Evolutionary conservation across 2,797 vertebrate species (phyloP), one percentile per base, ranked within the genome.

Genomic region (Phrynocephalus guinanensis): DNA sequence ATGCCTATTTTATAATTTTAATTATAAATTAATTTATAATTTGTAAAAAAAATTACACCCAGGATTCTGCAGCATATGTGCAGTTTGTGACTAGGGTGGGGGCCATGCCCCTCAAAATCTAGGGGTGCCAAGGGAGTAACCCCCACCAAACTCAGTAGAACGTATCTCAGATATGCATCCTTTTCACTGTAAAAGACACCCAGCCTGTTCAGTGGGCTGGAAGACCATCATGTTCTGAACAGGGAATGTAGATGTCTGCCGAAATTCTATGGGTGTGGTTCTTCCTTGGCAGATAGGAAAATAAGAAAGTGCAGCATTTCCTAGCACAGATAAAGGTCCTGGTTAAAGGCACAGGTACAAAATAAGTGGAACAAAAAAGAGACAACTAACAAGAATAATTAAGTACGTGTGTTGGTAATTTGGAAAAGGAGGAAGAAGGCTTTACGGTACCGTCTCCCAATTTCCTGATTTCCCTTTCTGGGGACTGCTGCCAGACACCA

Each of bases 401-500:
- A 75, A 84, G 68, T 20, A 1, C 7, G 77, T 24, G 8, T 52
- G 71, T 76, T 8, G 11, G 26, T 66, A 16, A 75, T 66, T 48
- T 56, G 70, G 16, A 85, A 79, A 48, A 26, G 86, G 10, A n/a
- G 89, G 93, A 88, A 79, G 84, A 91, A 92, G 91, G 91, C 84
- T 91, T 88, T n/a, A 0, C 28, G 28, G 44, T 0, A 89, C 87
- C 85, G 28, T 90, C 91, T 92, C 88, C 95, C 91, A 84, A 92
- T 89, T 86, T 60, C 73, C 38, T 83, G 28, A 92, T 94, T 96
- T 95, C 92, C 91, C 92, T 96, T 96, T 96, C 93, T 94, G 95
- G 94, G 96, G 95, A 93, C 94, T 89, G 93, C 93, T 93, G 93
- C 91, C 95, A 96, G 96, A 95, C 85, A 66, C 92, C 94, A 94